Percentiles rank a stretch among this genome's conserved stretches.
Conservation (phyloP, 2,113 vertebrate species). For the Poecile atricapillus region DNA sequence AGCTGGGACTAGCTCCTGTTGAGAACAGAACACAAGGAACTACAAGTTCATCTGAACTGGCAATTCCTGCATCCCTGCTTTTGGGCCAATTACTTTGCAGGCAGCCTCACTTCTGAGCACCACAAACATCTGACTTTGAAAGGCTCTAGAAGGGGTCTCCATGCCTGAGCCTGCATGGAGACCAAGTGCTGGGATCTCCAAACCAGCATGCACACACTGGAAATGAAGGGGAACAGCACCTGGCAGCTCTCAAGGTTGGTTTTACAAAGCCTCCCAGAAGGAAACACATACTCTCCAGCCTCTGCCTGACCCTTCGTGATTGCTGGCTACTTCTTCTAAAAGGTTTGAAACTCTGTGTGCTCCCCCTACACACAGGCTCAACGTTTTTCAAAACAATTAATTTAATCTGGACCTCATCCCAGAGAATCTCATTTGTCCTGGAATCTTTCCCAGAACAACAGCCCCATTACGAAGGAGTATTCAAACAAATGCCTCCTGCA, state of each 20-base stretch:
- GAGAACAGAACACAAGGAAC: not conserved
- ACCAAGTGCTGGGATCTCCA: not conserved
- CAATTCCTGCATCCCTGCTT: not conserved
- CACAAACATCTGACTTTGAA: not conserved
- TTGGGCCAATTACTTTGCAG: not conserved
- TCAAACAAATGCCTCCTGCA: slow-evolving; percentile 61
- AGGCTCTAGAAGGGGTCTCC: not conserved
- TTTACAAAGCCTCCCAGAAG: not conserved
- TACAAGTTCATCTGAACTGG: not conserved
- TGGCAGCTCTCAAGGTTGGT: not conserved
- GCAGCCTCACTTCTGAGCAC: not conserved
- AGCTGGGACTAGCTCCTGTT: not conserved
- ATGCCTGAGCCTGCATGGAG: not conserved
- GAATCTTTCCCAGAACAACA: slow-evolving; percentile 65
- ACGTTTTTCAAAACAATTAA: slow-evolving; percentile 58
- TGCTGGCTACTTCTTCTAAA: slow-evolving; percentile 35
- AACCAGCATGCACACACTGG: not conserved
- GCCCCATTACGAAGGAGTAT: slow-evolving; percentile 56
- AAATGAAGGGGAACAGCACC: not conserved
- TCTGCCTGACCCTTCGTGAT: slow-evolving; percentile 5
- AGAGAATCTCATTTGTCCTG: slow-evolving; percentile 69
- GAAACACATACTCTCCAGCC: not conserved
- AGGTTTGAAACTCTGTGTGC: not conserved
- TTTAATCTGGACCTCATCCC: slow-evolving; percentile 52
- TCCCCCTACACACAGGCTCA: not conserved